These are phyloP conservation scores for Capitulum mitella DNA, from an alignment of 2,888 invertebrate species.

Conservation along the genomic window DNA sequence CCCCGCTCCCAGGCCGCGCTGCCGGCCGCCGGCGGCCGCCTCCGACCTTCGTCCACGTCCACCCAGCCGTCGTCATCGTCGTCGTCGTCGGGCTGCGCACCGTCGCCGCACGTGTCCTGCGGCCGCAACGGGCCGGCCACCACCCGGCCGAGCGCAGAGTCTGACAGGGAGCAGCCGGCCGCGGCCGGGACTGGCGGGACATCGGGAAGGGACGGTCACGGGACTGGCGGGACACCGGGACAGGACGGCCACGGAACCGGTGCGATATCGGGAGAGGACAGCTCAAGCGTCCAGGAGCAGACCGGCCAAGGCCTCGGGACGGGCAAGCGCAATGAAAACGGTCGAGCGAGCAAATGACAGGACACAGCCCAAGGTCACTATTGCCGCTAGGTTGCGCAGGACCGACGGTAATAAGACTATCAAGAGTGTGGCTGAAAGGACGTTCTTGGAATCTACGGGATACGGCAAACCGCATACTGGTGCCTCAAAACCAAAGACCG, in stretches of 20 bases:
- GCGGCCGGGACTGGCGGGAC: background rate
- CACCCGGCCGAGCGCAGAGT: background rate
- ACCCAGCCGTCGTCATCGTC: slow-evolving; percentile 2
- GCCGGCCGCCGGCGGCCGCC: background rate
- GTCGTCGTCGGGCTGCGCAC: background rate
- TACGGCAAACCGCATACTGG: too few species aligned
- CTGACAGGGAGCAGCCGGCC: background rate
- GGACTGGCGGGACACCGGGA: background rate
- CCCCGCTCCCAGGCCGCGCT: background rate
- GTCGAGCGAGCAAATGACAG: background rate
- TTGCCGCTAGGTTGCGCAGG: background rate
- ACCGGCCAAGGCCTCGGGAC: too few species aligned
- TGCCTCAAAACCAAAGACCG: too few species aligned
- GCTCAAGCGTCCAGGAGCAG: too few species aligned
- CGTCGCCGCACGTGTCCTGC: slow-evolving; percentile 1
- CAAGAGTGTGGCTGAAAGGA: too few species aligned
- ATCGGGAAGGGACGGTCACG: background rate
- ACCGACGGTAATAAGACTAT: background rate
- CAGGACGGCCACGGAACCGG: background rate
- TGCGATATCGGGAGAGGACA: too few species aligned
- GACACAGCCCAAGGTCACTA: background rate
- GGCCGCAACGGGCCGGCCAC: background rate
- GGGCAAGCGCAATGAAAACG: too few species aligned
- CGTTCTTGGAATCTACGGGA: too few species aligned
- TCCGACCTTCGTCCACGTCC: slow-evolving; percentile 6